Evolutionary conservation across 2,888 invertebrate species (phyloP).

Genomic region (Achlya flavicornis): DNA sequence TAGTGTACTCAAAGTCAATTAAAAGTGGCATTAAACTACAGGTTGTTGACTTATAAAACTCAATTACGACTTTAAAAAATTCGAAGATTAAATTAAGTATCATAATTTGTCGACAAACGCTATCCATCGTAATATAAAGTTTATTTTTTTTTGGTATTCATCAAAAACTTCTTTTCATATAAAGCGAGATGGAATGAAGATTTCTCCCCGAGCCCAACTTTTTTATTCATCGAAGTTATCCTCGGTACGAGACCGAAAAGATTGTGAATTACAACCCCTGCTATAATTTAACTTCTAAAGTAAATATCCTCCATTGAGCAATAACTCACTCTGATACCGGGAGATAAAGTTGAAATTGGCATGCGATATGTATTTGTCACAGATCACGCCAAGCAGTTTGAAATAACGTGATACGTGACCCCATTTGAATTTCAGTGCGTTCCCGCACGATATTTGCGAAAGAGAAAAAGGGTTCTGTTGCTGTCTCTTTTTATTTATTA

Average conservation of each 20-base stretch:
- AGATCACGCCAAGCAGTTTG: slow-evolving; percentile 26
- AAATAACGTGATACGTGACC: slow-evolving; percentile 45
- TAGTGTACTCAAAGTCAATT: no score
- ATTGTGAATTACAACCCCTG: slow-evolving; percentile 45
- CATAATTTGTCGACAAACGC: not conserved
- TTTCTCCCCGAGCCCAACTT: slow-evolving; percentile 23
- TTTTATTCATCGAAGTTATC: slow-evolving; percentile 41
- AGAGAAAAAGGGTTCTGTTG: slow-evolving; percentile 19
- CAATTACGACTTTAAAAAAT: no score
- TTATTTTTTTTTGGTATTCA: slow-evolving; percentile 1
- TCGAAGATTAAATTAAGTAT: not conserved
- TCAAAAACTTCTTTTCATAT: slow-evolving; percentile 11
- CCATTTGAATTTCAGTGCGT: slow-evolving; percentile 45
- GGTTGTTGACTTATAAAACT: no score
- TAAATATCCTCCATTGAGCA: slow-evolving; percentile 22
- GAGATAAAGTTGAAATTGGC: slow-evolving; percentile 20
- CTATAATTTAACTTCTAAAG: slow-evolving; percentile 44
- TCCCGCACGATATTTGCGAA: slow-evolving; percentile 34
- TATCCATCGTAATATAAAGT: not conserved
- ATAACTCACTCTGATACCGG: slow-evolving; percentile 21
- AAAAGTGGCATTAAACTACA: no score
- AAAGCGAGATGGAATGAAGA: slow-evolving; percentile 17
- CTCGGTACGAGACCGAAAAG: slow-evolving; percentile 32
- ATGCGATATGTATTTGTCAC: slow-evolving; percentile 12
- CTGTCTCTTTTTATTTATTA: not conserved